Evolutionary conservation across 2,113 vertebrate species (phyloP), one percentile per base, ranked within the genome.

Genomic region (Pachycephala philippinensis): DNA sequence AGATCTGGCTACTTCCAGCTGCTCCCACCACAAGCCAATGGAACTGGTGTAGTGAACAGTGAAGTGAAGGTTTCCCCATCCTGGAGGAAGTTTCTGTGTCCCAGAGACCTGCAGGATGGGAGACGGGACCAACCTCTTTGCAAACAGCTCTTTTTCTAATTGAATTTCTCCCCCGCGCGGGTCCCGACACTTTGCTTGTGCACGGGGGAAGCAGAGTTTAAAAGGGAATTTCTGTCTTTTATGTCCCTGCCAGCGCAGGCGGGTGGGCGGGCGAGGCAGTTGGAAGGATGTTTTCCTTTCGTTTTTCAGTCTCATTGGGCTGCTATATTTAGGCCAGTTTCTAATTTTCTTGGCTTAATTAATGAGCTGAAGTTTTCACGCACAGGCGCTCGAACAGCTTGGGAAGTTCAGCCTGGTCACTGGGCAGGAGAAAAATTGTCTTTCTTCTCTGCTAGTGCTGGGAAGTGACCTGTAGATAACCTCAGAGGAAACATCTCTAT

Each of bases 331-430:
- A 95, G 94, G 64, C 47, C 52, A 11, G 37, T 64, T 94, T 91
- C 84, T 91, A 83, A 91, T 96, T 95, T 90, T 95, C 95, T 42
- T 26, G n/a, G 26, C 72, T 88, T 87, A 95, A 95, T 95, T 96
- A 95, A 93, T 64, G 71, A 95, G 86, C 83, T 53, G 92, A 89
- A 92, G 81, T 93, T 94, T 91, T 71, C 90, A 81, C 10, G 87
- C 69, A 23, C 89, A 71, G 44, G 59, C 83, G 2, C 54, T 88
- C 1, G 0, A 85, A 80, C 76, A 90, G 87, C 90, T 88, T 66
- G 84, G 85, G 84, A 89, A 92, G 90, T 84, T 94, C 93, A 93
- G 64, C 83, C 52, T 64, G 83, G 72, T 80, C 93, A 72, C 44
- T 27, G 85, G 76, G 80, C 88, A 93, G 81, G 91, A 33, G 40